Conservation (phyloP, 35 echinoderm and acorn worm genomes). For the Acanthaster planci region DNA sequence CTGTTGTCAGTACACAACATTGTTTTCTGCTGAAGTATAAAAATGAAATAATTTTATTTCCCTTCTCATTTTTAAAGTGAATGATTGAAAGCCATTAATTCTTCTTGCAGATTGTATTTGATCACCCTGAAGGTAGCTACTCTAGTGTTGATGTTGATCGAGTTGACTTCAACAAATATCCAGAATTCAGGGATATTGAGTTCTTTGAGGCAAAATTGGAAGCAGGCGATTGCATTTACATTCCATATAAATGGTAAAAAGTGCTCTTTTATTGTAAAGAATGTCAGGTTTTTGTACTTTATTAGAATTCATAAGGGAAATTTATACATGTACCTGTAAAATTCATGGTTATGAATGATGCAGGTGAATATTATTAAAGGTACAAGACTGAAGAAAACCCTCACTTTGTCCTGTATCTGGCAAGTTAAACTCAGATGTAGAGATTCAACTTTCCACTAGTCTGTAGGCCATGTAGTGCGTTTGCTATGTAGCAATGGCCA, state of each 20-base stretch:
- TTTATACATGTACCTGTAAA: no score
- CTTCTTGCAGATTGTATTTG: slow-evolving; percentile 66
- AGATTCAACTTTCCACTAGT: no score
- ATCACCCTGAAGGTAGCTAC: slow-evolving; percentile 66
- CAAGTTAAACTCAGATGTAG: no score
- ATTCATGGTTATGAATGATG: no score
- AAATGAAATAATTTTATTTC: neutral
- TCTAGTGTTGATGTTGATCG: slow-evolving; percentile 76
- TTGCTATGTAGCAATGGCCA: no score
- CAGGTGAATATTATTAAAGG: no score
- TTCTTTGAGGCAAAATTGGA: slow-evolving; percentile 72
- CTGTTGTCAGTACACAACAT: neutral
- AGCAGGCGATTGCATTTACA: slow-evolving; percentile 89
- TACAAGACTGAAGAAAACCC: no score
- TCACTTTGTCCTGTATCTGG: no score
- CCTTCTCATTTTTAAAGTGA: neutral
- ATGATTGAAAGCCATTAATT: neutral
- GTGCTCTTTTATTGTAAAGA: neutral
- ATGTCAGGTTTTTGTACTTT: no score
- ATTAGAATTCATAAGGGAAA: no score
- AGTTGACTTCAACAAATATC: slow-evolving; percentile 85
- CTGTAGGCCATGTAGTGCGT: no score
- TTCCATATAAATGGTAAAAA: slow-evolving; percentile 92
- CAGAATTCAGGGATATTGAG: slow-evolving; percentile 73
- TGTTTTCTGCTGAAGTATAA: neutral